phyloP scores from a whole-genome alignment of 2,888 invertebrate genomes.

The Protophormia terraenovae region DNA sequence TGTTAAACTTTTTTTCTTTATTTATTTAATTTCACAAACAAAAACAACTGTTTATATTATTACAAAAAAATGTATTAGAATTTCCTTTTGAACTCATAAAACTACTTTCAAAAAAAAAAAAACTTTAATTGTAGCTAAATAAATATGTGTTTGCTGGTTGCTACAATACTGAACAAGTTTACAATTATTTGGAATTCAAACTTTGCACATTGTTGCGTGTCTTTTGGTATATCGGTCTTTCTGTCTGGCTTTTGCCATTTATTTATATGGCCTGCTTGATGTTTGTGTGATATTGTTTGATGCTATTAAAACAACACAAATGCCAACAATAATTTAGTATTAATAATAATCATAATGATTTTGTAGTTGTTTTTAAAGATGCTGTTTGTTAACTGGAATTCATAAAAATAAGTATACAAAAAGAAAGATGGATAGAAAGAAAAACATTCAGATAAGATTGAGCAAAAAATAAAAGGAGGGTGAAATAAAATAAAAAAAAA shows the following conservation, averaged over 20 bases:
- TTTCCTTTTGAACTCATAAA: slow-evolving; percentile 43
- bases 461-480: neutral
- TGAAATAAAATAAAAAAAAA: neutral
- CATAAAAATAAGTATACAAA: neutral
- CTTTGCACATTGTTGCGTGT: slow-evolving; percentile 9
- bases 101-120: slow-evolving; percentile 33
- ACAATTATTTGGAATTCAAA: slow-evolving; percentile 25
- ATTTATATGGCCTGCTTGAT: neutral
- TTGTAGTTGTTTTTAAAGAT: neutral
- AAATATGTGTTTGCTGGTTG: neutral
- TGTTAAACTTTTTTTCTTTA: neutral
- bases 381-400: neutral
- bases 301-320: neutral
- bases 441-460: neutral
- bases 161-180: neutral
- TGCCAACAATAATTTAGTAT: neutral
- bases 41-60: neutral
- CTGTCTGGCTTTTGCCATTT: too few relatives aligned
- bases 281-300: neutral
- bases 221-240: too few relatives aligned
- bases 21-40: neutral
- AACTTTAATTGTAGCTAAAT: slow-evolving; percentile 6
- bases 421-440: neutral
- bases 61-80: slow-evolving; percentile 21
- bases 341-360: neutral